Conservation (phyloP, 1,140 invertebrate genomes). For the Hesperophylax magnus region DNA sequence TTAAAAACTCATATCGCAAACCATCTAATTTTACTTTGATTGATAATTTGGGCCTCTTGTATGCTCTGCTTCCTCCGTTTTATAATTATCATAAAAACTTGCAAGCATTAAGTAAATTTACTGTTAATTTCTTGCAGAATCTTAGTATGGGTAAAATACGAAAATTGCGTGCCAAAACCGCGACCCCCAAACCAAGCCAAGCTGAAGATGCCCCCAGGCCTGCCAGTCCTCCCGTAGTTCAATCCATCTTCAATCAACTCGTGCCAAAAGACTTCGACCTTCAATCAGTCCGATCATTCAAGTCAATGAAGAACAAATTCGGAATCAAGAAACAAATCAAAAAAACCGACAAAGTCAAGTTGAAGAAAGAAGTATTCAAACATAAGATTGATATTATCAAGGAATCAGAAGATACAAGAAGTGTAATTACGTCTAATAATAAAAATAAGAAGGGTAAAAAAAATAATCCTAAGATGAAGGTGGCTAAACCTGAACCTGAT, state of each 20-base stretch:
- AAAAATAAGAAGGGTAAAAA: conserved; percentile 23
- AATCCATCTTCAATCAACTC: conserved; percentile 17
- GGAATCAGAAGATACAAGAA: conserved; percentile 35
- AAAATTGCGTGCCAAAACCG: conserved; percentile 13
- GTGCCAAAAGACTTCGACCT: conserved; percentile 49
- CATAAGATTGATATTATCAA: conserved; percentile 50
- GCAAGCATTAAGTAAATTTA: too few relatives aligned
- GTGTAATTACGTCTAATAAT: background rate
- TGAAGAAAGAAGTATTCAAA: conserved; percentile 52
- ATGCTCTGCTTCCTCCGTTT: too few relatives aligned
- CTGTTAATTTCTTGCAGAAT: background rate
- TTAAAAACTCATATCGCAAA: too few relatives aligned
- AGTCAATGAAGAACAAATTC: conserved; percentile 55
- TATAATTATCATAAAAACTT: too few relatives aligned
- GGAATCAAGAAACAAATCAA: conserved; percentile 55
- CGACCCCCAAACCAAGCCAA: background rate
- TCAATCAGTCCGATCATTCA: conserved; percentile 45
- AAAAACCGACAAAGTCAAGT: conserved; percentile 51
- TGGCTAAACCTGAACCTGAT: conserved; percentile 9
- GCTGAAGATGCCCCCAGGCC: background rate
- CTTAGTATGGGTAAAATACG: conserved; percentile 19
- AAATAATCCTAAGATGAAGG: background rate
- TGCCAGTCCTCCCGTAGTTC: background rate
- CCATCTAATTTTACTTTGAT: too few relatives aligned
- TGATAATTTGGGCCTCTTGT: too few relatives aligned